A percentile compares a stretch with the other conserved stretches of the same genome.
These are phyloP conservation scores for Verasper variegatus DNA, from an alignment of 2,113 vertebrate species.

Conservation along the genomic window DNA sequence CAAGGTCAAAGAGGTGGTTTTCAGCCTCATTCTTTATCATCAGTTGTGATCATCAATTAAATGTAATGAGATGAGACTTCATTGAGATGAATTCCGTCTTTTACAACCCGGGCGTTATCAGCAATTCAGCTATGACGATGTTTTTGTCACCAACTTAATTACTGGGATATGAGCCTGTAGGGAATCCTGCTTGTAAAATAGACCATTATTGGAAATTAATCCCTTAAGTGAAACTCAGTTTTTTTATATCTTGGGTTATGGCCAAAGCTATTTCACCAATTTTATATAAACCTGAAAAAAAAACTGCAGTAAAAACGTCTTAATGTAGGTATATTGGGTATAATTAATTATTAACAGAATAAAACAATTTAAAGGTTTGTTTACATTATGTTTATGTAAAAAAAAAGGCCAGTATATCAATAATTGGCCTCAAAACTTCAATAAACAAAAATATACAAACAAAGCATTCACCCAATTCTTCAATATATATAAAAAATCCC, in stretches of 20 bases:
- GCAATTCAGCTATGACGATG: conserved; percentile 30
- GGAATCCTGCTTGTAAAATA: conserved; percentile 48
- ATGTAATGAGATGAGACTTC: conserved; percentile 32
- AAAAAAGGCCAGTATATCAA: background rate
- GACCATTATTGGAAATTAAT: conserved; percentile 51
- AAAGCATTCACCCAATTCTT: too few relatives aligned
- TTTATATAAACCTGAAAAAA: background rate
- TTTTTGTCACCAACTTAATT: conserved; percentile 52
- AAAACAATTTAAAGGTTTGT: background rate
- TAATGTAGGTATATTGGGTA: too few relatives aligned
- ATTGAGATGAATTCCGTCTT: background rate
- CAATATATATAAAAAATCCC: too few relatives aligned
- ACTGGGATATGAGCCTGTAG: conserved; percentile 43
- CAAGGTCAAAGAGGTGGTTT: conserved; percentile 53
- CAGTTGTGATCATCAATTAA: conserved; percentile 28
- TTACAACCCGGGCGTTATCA: conserved; percentile 31
- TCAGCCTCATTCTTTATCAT: conserved; percentile 9
- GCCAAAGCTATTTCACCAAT: conserved; percentile 37
- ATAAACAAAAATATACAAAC: too few relatives aligned
- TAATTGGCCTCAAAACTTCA: background rate
- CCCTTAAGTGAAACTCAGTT: conserved; percentile 47
- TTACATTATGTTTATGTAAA: background rate
- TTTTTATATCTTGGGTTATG: conserved; percentile 21
- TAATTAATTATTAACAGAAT: too few relatives aligned
- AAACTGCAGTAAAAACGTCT: too few relatives aligned